Evolutionary conservation across 64 coral and sea anemone species (phyloP), one percentile per base, ranked within the genome.

Genomic region (Stylophora pistillata): DNA sequence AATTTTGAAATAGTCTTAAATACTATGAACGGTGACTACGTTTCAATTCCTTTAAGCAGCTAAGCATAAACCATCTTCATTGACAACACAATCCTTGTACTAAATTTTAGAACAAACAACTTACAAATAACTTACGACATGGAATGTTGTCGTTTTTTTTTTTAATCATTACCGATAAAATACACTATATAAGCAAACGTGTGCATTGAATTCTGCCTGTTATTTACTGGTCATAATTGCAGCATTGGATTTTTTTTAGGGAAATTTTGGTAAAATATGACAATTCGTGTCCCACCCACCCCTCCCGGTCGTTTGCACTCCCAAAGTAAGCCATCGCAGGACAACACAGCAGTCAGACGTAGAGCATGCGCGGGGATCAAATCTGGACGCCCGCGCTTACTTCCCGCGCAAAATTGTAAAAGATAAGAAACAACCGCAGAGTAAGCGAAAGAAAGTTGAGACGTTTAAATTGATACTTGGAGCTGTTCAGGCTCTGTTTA

Each of bases 111-210:
- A 17, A n/a, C 64, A 65, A 82, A 27, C 21, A 84, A 84, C 64
- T 62, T 84, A 84, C 80, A 70, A 84, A 84, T 84, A 84, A 84
- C 62, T 84, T 84, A 69, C 80, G 33, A 54, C 33, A 15, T 68
- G 69, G 13, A 21, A 23, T 62, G 23, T 84, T 84, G 30, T 61
- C 68, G 61, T 83, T 63, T 30, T 83, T 83, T 83, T 83, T 32
- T 26, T 33, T 83, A 33, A 84, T 21, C 66, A 84, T 69, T 70
- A 21, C 69, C 25, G 80, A 84, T 84, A 84, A 84, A 84, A 84
- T 84, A 84, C 80, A 84, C 68, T 65, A 84, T 82, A 37, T 76
- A 23, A n/a, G 80, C 62, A 84, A 84, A 33, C 5, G 13, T 53
- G 80, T 70, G 80, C 59, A 69, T 84, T 64, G 30, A 64, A 69